Evolutionary conservation across 2,888 invertebrate species (phyloP), one percentile per base, ranked within the genome.

Genomic region (Diplazon laetatorius): DNA sequence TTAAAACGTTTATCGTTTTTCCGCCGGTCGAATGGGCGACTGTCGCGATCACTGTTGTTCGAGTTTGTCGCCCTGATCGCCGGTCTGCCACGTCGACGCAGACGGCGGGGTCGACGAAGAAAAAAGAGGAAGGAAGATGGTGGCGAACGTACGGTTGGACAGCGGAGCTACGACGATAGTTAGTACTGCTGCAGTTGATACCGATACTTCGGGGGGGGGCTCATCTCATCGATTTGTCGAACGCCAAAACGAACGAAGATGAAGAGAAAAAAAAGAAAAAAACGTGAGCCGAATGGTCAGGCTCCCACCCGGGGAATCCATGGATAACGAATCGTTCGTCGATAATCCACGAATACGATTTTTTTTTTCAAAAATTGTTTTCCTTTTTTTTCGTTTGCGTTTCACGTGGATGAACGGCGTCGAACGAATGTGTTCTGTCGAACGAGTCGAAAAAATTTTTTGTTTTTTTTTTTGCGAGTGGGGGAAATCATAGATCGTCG

Each of bases 31-130:
- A n/a, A n/a, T n/a, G n/a, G n/a, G 25, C 46, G 20, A 68, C 52
- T 44, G 16, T 76, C 44, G 12, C 50, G 62, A n/a, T 44, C 18
- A 55, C 35, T 48, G 66, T 18, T 50, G 18, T n/a, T n/a, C 25
- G 52, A 60, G 20, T 42, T 75, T n/a, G 9, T 55, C 50, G 59
- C 48, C 12, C 55, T 37, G 16, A 39, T 62, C 62, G 42, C 55
- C 35, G 30, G 39, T 42, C 70, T 14, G 25, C 57, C 62, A 14
- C 66, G 76, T 46, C 76, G 79, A 63, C 76, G 76, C 50, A 76
- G 74, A 42, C 81, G 77, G 74, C 75, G 80, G 18, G 76, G 80
- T 75, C 78, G 77, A 57, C 59, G 76, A 78, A 73, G 78, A 83
- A 73, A 42, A 42, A 42, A 42, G n/a, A 10, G n/a, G 4, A 10